Conservation (phyloP, 2,797 vertebrate genomes). For the Craterocephalus amniculus region DNA sequence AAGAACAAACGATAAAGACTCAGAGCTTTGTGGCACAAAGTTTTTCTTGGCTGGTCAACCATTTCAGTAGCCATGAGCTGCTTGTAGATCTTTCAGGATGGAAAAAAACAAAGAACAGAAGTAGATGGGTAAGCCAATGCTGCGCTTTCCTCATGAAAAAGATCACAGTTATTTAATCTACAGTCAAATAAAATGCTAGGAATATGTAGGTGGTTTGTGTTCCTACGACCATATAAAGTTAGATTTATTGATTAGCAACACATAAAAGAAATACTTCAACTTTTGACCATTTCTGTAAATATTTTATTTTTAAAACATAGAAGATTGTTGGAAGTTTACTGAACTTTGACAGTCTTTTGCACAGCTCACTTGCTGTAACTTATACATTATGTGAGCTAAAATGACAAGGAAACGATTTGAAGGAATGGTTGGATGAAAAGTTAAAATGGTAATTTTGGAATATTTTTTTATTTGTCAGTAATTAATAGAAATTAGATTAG, state of each 20-base stretch:
- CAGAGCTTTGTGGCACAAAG: constrained; percentile 19
- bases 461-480: neutral
- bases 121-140: constrained; percentile 11
- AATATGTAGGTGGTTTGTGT: constrained; percentile 1
- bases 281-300: constrained; percentile 3
- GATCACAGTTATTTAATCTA: constrained; percentile 13
- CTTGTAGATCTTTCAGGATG: constrained; percentile 15
- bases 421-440: neutral
- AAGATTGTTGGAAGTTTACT: neutral
- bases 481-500: too few relatives aligned
- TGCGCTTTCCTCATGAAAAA: constrained; percentile 12
- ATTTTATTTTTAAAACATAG: neutral
- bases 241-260: neutral
- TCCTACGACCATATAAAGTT: neutral
- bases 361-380: neutral
- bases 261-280: neutral
- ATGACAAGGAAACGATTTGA: too few relatives aligned
- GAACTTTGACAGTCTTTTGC: neutral
- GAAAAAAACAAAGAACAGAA: constrained; percentile 18
- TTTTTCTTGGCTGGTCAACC: constrained; percentile 43
- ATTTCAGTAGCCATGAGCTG: constrained; percentile 41
- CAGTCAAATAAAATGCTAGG: constrained; percentile 3
- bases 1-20: constrained; percentile 47
- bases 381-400: too few relatives aligned
- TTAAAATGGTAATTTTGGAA: neutral